These are phyloP conservation scores for Oenanthe melanoleuca DNA, from an alignment of 2,113 vertebrate species.

Conservation along the genomic window DNA sequence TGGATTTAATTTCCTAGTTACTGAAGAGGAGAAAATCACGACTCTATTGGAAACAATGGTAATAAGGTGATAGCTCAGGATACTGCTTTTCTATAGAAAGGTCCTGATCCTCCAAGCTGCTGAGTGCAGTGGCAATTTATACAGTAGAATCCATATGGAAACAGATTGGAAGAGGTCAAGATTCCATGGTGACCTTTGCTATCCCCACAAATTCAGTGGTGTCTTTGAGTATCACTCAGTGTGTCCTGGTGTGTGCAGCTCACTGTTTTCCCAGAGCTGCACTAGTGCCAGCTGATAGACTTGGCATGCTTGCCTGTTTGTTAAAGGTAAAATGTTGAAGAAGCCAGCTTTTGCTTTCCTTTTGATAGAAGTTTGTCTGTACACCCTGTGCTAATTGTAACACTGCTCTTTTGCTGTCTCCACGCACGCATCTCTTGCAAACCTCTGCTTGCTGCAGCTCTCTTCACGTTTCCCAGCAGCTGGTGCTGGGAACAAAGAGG, in stretches of 20 bases:
- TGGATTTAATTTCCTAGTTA: not conserved
- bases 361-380: not conserved
- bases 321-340: not conserved
- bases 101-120: not conserved
- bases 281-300: not conserved
- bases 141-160: not conserved
- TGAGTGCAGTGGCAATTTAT: not conserved
- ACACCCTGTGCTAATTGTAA: not conserved
- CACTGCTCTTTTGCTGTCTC: not conserved
- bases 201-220: not conserved
- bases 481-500: constrained; percentile 32
- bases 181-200: not conserved
- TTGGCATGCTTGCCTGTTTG: not conserved
- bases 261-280: not conserved
- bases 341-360: not conserved
- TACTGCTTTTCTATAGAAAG: not conserved
- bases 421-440: not conserved
- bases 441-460: not conserved
- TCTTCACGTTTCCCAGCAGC: not conserved
- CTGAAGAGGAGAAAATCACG: not conserved
- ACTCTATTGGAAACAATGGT: not conserved
- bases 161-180: not conserved
- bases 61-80: not conserved
- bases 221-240: not conserved
- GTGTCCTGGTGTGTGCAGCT: not conserved